Conservation (phyloP, 2,113 vertebrate species). For the Megaceryle maxima region DNA sequence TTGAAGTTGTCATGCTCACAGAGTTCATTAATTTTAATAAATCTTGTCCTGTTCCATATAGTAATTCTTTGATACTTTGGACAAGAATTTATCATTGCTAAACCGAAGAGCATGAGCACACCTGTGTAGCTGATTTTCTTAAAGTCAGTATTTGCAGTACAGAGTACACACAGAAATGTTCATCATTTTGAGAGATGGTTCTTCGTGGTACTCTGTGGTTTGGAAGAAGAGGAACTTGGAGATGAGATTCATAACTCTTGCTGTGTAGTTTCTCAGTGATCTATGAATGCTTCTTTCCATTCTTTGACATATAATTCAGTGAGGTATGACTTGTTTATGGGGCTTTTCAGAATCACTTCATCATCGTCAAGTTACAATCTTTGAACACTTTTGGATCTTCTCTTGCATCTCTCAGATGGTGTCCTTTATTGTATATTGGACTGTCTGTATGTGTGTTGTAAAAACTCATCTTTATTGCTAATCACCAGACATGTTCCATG, state of each 20-base stretch:
- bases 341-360: constrained; percentile 5
- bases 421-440: background rate
- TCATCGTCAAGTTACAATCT: background rate
- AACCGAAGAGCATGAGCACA: background rate
- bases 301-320: background rate
- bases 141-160: background rate
- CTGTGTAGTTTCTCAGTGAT: background rate
- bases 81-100: background rate
- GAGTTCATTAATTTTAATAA: background rate
- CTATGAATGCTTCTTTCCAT: background rate
- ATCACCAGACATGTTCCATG: background rate
- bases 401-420: constrained; percentile 25
- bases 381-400: background rate
- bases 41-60: background rate
- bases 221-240: constrained; percentile 14
- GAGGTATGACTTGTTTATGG: background rate
- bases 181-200: background rate
- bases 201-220: background rate
- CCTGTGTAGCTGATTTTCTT: background rate
- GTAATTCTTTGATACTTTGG: background rate
- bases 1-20: background rate
- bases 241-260: background rate
- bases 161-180: background rate
- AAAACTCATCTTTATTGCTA: constrained; percentile 31
- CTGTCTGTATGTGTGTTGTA: background rate